Evolutionary conservation across 2,113 vertebrate species (phyloP).

Genomic region (Pygoscelis antarcticus): DNA sequence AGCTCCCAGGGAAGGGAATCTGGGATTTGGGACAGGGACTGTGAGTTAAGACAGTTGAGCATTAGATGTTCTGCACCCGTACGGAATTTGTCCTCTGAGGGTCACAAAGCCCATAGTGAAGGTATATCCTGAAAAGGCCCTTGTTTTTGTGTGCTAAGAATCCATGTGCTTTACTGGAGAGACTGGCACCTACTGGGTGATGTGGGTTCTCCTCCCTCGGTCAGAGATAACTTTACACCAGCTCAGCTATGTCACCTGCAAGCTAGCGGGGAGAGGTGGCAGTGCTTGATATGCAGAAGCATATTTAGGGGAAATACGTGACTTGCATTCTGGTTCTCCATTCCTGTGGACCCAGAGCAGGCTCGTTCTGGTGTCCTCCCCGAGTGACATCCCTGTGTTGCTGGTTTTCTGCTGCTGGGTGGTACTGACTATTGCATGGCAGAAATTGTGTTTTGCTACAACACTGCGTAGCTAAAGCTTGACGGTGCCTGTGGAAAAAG

Average conservation of each 20-base stretch:
- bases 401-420: neutral
- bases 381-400: neutral
- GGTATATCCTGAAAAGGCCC: neutral
- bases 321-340: neutral
- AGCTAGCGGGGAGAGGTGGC: neutral
- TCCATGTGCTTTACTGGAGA: neutral
- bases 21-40: neutral
- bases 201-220: neutral
- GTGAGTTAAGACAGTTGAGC: neutral
- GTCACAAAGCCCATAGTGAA: neutral
- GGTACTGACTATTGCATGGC: neutral
- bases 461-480: neutral
- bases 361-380: neutral
- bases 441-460: neutral
- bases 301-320: neutral
- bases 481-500: neutral
- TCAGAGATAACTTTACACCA: neutral
- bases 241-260: neutral
- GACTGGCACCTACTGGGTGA: too few relatives aligned
- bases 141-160: neutral
- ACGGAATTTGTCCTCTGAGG: neutral
- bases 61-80: neutral
- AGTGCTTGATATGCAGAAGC: neutral
- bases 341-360: too few relatives aligned
- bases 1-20: neutral